Evolutionary conservation across 2,797 vertebrate genomes (phyloP).

Genomic region (Eulemur coronatus): DNA sequence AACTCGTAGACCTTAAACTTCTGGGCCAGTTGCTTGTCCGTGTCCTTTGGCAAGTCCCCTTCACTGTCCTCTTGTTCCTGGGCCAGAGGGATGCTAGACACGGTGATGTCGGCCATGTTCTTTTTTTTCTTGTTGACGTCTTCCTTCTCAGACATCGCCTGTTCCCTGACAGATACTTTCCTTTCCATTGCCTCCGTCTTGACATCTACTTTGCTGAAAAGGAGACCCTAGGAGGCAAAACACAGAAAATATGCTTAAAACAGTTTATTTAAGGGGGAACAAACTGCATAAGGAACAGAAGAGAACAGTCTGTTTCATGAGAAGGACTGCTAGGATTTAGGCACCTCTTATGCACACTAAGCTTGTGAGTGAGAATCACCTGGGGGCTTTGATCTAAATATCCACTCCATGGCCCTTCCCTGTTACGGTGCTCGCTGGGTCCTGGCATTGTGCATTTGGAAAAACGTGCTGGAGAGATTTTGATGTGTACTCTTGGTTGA

Average conservation of each 20-base stretch:
- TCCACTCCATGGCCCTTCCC: background rate
- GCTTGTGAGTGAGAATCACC: background rate
- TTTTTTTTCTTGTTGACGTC: conserved; percentile 77
- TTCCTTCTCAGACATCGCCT: conserved; percentile 64
- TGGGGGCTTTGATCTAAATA: background rate
- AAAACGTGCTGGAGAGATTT: background rate
- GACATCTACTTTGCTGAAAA: conserved; percentile 35
- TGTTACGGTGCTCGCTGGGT: background rate
- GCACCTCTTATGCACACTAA: background rate
- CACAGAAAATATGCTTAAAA: background rate
- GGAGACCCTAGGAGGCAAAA: conserved; percentile 56
- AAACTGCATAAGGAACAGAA: background rate
- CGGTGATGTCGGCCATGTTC: accelerated
- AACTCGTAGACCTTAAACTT: conserved; percentile 88
- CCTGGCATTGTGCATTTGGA: background rate
- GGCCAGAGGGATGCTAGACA: accelerated
- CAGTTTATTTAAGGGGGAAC: background rate
- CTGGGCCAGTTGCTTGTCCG: conserved; percentile 80
- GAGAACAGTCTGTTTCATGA: background rate
- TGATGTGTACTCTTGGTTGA: background rate
- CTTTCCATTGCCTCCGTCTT: conserved; percentile 64
- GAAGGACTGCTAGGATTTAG: background rate
- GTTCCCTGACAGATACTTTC: conserved; percentile 77
- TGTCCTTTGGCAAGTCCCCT: conserved; percentile 68
- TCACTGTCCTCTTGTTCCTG: conserved; percentile 68